These are phyloP conservation scores for Athripsodes cinereus DNA, from an alignment of 2,888 invertebrate species.

Conservation along the genomic window DNA sequence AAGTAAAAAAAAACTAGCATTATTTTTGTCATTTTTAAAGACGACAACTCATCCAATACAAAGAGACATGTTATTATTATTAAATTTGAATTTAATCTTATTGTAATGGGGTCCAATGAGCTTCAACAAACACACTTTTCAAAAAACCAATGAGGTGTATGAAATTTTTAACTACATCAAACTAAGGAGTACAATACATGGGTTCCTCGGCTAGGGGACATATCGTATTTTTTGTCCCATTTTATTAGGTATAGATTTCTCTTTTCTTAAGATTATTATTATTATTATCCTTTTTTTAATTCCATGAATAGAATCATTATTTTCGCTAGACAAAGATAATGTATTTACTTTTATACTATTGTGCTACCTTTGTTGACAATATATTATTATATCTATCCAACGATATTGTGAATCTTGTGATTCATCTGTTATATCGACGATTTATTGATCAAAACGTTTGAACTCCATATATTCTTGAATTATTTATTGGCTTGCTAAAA, in stretches of 20 bases:
- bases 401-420: slow-evolving; percentile 20
- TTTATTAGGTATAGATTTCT: not conserved
- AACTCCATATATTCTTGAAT: no score
- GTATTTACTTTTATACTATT: slow-evolving; percentile 22
- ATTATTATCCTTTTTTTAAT: slow-evolving; percentile 19
- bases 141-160: slow-evolving; percentile 24
- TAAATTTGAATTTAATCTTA: slow-evolving; percentile 25
- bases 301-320: slow-evolving; percentile 26
- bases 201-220: not conserved
- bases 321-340: slow-evolving; percentile 26
- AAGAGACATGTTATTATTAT: slow-evolving; percentile 15
- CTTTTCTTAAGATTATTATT: not conserved
- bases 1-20: no score
- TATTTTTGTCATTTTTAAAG: slow-evolving; percentile 12
- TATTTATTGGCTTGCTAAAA: no score
- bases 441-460: no score
- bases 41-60: not conserved
- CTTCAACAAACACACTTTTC: slow-evolving; percentile 15
- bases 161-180: slow-evolving; percentile 19
- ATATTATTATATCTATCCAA: slow-evolving; percentile 12
- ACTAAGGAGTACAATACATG: not conserved
- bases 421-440: slow-evolving; percentile 19
- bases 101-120: slow-evolving; percentile 18
- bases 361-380: no score
- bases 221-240: not conserved